Percentiles rank a stretch among this genome's conserved stretches.
Evolutionary conservation across 2,797 vertebrate species (phyloP).

Genomic region (Corythornis leucogaster): DNA sequence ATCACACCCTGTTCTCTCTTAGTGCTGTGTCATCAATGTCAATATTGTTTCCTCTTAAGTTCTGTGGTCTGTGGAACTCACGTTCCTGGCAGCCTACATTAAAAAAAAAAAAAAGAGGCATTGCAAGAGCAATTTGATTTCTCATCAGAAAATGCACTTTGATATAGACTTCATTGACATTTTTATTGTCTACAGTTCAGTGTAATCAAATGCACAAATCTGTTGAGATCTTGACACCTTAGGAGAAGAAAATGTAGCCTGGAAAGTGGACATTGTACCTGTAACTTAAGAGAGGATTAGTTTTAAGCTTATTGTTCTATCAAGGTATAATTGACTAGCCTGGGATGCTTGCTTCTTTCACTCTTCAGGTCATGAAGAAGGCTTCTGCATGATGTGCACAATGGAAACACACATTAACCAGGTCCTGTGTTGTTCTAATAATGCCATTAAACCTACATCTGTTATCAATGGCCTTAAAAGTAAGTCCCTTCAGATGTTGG

Average conservation of each 20-base stretch:
- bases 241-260: not conserved
- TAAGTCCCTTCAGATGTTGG: conserved; percentile 76
- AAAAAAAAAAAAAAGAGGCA: not conserved
- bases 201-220: not conserved
- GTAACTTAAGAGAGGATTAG: not conserved
- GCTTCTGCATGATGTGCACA: conserved; percentile 99
- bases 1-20: not conserved
- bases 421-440: conserved; percentile 91
- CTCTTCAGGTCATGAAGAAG: conserved; percentile 88
- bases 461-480: conserved; percentile 95
- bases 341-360: not conserved
- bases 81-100: not conserved
- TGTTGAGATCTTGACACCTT: not conserved
- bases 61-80: not conserved
- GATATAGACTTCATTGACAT: not conserved
- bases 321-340: not conserved
- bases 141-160: not conserved
- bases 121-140: not conserved
- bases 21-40: not conserved
- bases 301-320: not conserved
- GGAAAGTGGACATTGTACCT: not conserved
- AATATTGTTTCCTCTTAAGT: not conserved
- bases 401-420: conserved; percentile 96
- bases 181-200: not conserved
- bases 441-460: conserved; percentile 92